These are phyloP conservation scores for Chrysolina americana DNA, from an alignment of 2,888 invertebrate genomes.

Conservation along the genomic window DNA sequence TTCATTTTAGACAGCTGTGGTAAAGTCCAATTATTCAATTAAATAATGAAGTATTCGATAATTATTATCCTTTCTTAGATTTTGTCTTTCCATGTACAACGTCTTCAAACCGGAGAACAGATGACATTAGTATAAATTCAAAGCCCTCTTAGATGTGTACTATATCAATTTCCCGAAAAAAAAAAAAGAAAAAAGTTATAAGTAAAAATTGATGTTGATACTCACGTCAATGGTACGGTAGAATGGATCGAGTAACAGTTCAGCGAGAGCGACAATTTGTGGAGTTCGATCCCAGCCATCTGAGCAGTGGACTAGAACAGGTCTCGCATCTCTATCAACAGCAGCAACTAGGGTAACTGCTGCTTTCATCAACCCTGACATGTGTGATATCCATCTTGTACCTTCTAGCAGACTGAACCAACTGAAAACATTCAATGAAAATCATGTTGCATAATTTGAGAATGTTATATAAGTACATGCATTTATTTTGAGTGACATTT, in stretches of 20 bases:
- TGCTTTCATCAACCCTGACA: constrained; percentile 87
- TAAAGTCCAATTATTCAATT: too few relatives aligned
- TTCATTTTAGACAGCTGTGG: too few relatives aligned
- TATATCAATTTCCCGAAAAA: background rate
- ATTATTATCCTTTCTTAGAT: too few relatives aligned
- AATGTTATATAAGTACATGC: too few relatives aligned
- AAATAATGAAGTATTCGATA: too few relatives aligned
- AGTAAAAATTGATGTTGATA: constrained; percentile 21
- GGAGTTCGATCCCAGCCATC: constrained; percentile 99
- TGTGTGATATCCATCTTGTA: constrained; percentile 93
- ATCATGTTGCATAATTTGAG: background rate
- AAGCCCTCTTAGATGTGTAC: too few relatives aligned
- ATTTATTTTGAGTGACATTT: background rate
- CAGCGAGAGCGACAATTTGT: constrained; percentile 94
- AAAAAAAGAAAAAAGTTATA: background rate
- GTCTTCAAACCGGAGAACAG: too few relatives aligned
- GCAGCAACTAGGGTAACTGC: constrained; percentile 86
- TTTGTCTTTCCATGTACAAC: too few relatives aligned
- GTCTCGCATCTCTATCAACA: constrained; percentile 85
- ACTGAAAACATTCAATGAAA: constrained; percentile 70
- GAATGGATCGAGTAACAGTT: constrained; percentile 93
- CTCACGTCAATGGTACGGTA: constrained; percentile 92
- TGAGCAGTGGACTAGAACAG: constrained; percentile 97
- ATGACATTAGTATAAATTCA: too few relatives aligned
- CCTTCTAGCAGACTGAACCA: constrained; percentile 92